Evolutionary conservation across 2,888 invertebrate genomes (phyloP).

Genomic region (Agonopterix arenella): DNA sequence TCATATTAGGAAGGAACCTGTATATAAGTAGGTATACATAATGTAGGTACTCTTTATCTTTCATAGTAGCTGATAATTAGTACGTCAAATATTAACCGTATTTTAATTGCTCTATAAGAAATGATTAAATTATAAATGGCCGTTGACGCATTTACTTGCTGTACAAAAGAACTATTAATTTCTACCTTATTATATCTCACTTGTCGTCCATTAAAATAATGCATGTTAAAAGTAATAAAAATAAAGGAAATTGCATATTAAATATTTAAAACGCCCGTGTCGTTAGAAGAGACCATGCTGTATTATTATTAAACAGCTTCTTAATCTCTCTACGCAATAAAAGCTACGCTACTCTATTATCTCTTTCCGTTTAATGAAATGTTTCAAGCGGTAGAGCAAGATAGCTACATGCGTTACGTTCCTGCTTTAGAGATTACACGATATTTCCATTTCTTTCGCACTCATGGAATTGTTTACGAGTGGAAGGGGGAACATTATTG

Average conservation of each 20-base stretch:
- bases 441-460: slow-evolving; percentile 51
- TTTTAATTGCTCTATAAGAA: neutral
- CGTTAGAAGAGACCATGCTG: slow-evolving; percentile 65
- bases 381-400: slow-evolving; percentile 32
- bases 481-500: slow-evolving; percentile 53
- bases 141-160: slow-evolving; percentile 19
- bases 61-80: no score
- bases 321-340: slow-evolving; percentile 54
- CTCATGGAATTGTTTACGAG: slow-evolving; percentile 31
- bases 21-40: no score
- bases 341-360: slow-evolving; percentile 31
- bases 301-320: slow-evolving; percentile 71
- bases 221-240: slow-evolving; percentile 47
- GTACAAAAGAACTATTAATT: slow-evolving; percentile 42
- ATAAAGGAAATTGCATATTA: slow-evolving; percentile 70
- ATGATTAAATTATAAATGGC: slow-evolving; percentile 24
- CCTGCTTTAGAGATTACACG: slow-evolving; percentile 22
- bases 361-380: slow-evolving; percentile 38
- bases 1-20: no score
- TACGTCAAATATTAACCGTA: neutral
- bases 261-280: slow-evolving; percentile 70
- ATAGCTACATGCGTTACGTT: slow-evolving; percentile 21
- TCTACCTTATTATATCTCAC: slow-evolving; percentile 47
- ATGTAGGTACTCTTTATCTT: no score
- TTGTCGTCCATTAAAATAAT: slow-evolving; percentile 52